Conservation (phyloP, 2,113 vertebrate genomes). For the Bubo blakistoni region DNA sequence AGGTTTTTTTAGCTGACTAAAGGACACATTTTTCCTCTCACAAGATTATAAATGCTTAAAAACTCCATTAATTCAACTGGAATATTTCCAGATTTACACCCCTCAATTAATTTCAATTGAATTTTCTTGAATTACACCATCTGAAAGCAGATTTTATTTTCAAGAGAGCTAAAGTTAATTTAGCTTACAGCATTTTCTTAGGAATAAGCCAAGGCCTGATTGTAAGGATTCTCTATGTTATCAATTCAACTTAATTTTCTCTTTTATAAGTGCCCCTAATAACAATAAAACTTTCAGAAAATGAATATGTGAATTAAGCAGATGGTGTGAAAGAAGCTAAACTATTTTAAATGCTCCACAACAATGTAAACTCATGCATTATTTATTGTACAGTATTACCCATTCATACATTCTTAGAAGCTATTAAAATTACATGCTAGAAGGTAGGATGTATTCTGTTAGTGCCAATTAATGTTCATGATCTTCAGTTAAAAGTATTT, state of each 20-base stretch:
- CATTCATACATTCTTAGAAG: slow-evolving; percentile 1
- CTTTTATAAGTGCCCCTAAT: background rate
- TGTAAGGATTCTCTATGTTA: slow-evolving; percentile 28
- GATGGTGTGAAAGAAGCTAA: slow-evolving; percentile 11
- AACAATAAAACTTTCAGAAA: slow-evolving; percentile 40
- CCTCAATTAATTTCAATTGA: slow-evolving; percentile 49
- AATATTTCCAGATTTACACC: slow-evolving; percentile 48
- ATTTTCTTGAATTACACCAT: slow-evolving; percentile 37
- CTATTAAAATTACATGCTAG: background rate
- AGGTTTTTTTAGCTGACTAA: background rate
- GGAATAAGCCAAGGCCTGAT: background rate
- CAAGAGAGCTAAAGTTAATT: slow-evolving; percentile 5
- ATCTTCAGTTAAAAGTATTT: background rate
- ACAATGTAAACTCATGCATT: slow-evolving; percentile 34
- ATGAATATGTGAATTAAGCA: slow-evolving; percentile 22
- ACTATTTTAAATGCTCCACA: background rate
- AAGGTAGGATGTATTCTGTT: slow-evolving; percentile 3
- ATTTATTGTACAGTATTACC: slow-evolving; percentile 11
- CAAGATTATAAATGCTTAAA: slow-evolving; percentile 41
- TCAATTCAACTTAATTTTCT: slow-evolving; percentile 40
- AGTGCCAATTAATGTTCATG: background rate
- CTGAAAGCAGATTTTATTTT: slow-evolving; percentile 39
- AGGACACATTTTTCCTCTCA: slow-evolving; percentile 4
- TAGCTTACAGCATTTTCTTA: slow-evolving; percentile 33
- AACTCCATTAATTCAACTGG: slow-evolving; percentile 21